Percentiles rank a stretch among this genome's conserved stretches.
These are phyloP conservation scores for Dendronephthya gigantea DNA, from an alignment of 64 coral and sea anemone species.

Conservation along the genomic window DNA sequence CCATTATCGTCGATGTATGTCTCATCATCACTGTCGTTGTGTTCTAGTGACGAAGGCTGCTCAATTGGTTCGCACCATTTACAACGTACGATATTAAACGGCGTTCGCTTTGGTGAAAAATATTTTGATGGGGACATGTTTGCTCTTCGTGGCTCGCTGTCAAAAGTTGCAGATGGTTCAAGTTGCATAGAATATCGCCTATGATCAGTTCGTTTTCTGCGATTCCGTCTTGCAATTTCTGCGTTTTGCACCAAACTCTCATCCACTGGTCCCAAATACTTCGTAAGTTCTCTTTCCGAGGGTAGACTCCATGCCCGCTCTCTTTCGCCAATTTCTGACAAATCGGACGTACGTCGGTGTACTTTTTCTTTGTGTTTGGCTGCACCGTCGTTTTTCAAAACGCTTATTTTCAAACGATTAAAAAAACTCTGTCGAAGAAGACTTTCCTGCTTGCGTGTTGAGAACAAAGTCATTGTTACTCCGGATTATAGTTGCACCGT, in stretches of 20 bases:
- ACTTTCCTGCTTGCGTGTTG: neutral
- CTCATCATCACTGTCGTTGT: neutral
- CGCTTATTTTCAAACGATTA: neutral
- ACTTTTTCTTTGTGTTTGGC: neutral
- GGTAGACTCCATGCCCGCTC: neutral
- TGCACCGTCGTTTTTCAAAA: neutral
- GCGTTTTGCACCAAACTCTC: neutral
- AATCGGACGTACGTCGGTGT: neutral
- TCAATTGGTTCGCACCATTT: neutral
- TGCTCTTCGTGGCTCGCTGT: neutral
- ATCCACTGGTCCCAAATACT: neutral
- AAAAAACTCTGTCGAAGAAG: neutral
- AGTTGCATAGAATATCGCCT: neutral
- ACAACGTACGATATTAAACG: neutral
- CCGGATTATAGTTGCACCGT: neutral
- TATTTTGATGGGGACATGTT: neutral
- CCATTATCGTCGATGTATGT: conserved; percentile 9
- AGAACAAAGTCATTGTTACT: neutral
- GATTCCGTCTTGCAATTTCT: neutral
- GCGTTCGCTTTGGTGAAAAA: neutral
- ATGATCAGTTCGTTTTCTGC: neutral
- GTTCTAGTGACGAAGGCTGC: neutral
- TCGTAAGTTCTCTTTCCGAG: neutral
- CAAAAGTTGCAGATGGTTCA: neutral
- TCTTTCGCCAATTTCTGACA: neutral